A percentile compares a stretch with the other conserved stretches of the same genome.
Evolutionary conservation across 2,888 invertebrate species (phyloP).

Genomic region (Cryptocephalus primarius): DNA sequence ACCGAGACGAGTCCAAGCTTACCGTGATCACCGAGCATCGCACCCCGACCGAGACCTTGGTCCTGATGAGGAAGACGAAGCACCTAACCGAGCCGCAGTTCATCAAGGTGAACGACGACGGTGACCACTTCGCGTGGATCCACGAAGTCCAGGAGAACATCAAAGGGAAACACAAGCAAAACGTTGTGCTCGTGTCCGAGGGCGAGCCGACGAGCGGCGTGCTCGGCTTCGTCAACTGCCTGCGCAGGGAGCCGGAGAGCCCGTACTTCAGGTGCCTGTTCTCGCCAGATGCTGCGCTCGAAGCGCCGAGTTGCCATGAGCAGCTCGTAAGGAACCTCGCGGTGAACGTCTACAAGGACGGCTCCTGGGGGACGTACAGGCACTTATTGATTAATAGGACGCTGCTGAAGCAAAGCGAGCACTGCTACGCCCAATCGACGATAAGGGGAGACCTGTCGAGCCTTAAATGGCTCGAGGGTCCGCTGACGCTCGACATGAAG

Average conservation of each 20-base stretch:
- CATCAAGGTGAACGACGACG: constrained; percentile 35
- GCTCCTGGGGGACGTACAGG: constrained; percentile 58
- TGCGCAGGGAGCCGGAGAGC: constrained; percentile 49
- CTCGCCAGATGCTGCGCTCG: constrained; percentile 43
- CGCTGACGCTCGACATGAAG: constrained; percentile 22
- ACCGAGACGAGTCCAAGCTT: neutral
- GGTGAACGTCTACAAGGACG: constrained; percentile 63
- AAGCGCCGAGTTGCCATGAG: constrained; percentile 43
- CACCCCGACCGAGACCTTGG: constrained; percentile 42
- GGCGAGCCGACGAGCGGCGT: constrained; percentile 65
- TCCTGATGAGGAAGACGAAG: constrained; percentile 40
- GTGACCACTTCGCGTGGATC: constrained; percentile 36
- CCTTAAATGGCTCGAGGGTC: constrained; percentile 72
- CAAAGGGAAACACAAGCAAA: constrained; percentile 35
- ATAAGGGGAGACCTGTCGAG: constrained; percentile 80
- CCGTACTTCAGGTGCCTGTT: constrained; percentile 39
- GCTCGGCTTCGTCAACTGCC: constrained; percentile 63
- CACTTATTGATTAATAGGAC: constrained; percentile 56
- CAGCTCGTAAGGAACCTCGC: constrained; percentile 65
- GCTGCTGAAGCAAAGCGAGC: constrained; percentile 41
- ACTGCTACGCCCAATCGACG: constrained; percentile 66
- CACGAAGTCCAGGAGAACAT: constrained; percentile 33
- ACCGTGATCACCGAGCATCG: constrained; percentile 33
- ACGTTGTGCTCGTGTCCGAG: constrained; percentile 50
- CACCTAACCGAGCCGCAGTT: constrained; percentile 26